phyloP scores from a whole-genome alignment of 2,888 invertebrate genomes.

The Nesidiocoris tenuis region DNA sequence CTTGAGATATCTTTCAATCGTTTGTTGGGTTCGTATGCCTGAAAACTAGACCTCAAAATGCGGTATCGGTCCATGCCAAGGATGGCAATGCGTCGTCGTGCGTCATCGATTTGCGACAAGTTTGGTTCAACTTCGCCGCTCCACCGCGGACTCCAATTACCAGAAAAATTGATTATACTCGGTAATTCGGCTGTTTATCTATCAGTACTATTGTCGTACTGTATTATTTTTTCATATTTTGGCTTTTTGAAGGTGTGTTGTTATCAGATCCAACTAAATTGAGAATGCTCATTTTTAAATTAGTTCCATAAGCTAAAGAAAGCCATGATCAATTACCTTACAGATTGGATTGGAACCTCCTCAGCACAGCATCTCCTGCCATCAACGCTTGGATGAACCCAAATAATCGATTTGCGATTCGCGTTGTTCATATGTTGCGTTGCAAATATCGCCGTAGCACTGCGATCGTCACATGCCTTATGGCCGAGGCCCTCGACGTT shows the following conservation, averaged over 20 bases:
- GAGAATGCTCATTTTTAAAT: too few species aligned
- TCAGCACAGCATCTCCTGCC: conserved; percentile 93
- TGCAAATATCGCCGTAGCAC: conserved; percentile 77
- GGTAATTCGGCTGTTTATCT: too few species aligned
- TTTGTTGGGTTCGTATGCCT: too few species aligned
- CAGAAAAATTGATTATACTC: conserved; percentile 89
- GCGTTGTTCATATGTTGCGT: conserved; percentile 76
- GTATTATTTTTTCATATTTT: too few species aligned
- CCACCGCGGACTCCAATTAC: conserved; percentile 93
- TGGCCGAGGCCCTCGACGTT: conserved; percentile 90
- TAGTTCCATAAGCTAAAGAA: too few species aligned
- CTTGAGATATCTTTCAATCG: too few species aligned
- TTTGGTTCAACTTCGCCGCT: conserved; percentile 98
- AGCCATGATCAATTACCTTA: too few species aligned
- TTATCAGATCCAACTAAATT: too few species aligned
- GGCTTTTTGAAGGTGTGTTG: too few species aligned
- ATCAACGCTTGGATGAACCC: conserved; percentile 99
- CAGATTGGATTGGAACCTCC: conserved; percentile 91
- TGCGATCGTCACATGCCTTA: conserved; percentile 87
- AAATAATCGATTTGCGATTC: conserved; percentile 82
- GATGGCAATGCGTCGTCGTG: conserved; percentile 81
- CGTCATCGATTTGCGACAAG: conserved; percentile 81
- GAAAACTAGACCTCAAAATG: conserved; percentile 41
- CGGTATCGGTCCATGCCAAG: conserved; percentile 48
- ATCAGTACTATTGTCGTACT: too few species aligned